Conservation (phyloP, 2,888 invertebrate genomes). For the Ectobius pallidus region DNA sequence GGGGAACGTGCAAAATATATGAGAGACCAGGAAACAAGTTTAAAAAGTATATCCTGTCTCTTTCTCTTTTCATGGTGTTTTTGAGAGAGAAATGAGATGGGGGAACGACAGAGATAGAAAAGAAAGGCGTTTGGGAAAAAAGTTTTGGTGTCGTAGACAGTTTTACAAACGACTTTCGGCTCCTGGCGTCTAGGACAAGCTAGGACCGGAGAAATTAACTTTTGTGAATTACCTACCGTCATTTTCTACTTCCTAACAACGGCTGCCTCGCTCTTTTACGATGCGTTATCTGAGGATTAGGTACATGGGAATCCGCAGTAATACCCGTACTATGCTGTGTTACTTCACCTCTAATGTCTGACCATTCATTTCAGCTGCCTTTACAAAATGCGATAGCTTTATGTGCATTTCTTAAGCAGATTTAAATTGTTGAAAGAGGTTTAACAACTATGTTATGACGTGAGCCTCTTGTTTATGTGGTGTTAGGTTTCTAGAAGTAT, state of each 20-base stretch:
- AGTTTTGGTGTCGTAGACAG: constrained; percentile 38
- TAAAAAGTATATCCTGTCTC: background rate
- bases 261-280: background rate
- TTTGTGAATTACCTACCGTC: constrained; percentile 25
- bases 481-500: no score
- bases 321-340: no score
- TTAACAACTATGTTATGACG: no score
- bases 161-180: constrained; percentile 40
- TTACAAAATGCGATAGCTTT: background rate
- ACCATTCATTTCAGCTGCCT: background rate
- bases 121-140: constrained; percentile 1
- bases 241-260: background rate
- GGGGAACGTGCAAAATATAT: background rate
- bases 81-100: constrained; percentile 4
- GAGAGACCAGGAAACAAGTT: background rate
- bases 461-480: no score
- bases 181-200: constrained; percentile 22
- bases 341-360: background rate
- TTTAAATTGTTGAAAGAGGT: no score
- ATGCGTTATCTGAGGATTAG: background rate
- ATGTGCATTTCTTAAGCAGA: background rate
- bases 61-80: background rate
- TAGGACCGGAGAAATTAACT: constrained; percentile 26
- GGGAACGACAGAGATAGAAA: background rate
- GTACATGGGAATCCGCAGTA: background rate